Evolutionary conservation across 2,113 vertebrate genomes (phyloP), one percentile per base, ranked within the genome.

Genomic region (Labrus mixtus): DNA sequence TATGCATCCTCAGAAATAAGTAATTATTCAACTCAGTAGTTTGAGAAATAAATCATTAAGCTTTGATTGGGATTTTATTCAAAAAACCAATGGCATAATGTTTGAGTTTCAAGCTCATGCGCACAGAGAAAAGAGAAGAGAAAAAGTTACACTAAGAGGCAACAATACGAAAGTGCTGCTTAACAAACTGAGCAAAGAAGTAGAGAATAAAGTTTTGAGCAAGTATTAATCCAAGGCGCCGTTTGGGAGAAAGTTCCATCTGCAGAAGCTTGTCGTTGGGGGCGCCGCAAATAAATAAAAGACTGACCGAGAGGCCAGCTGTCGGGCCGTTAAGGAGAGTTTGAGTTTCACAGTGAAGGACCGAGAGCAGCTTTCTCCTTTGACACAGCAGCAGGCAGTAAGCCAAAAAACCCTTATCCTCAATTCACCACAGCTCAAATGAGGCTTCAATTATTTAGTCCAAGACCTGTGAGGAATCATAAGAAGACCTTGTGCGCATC

Each of bases 401-500:
- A 53, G 56, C 73, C 78, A 79, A 84, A 80, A 70, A 68, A 77
- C 10, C 79, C 63, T 66, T 54, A 73, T 85, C 68, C 64, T 64
- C 75, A 48, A 58, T 81, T 79, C 65, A 67, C 36, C 39, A 45
- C 60, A 46, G 74, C 86, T 85, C 79, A 77, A 84, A 87, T 61
- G 63, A 85, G 46, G 64, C 71, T 61, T 89, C 64, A 81, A 61
- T 81, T 86, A 90, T 91, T 89, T 77, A 88, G 73, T 64, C 51
- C 22, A 46, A 69, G 77, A 84, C 69, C 83, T 65, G 69, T 15
- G 25, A 81, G 65, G 63, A 70, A 53, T 65, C 36, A 55, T 11
- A 61, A 75, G 63, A 55, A 62, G 73, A 65, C 51, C 45, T 22
- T 55, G 67, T 22, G 59, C 71, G 48, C n/a, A 54, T 79, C 70